A percentile compares a stretch with the other conserved stretches of the same genome.
phyloP scores from a whole-genome alignment of 1,140 invertebrate genomes.

The Drosophila virilis region DNA sequence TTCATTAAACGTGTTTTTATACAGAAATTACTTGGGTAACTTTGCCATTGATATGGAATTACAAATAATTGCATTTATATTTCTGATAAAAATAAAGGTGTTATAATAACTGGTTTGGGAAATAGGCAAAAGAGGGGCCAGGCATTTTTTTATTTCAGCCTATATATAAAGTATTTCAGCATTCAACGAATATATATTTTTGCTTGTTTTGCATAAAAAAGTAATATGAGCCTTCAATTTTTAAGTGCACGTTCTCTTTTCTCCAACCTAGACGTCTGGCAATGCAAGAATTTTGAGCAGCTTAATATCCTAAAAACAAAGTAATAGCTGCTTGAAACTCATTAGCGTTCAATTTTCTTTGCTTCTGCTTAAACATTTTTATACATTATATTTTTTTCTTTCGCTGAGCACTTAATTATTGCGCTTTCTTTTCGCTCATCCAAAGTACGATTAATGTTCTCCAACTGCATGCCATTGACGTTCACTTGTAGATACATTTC shows the following conservation, averaged over 20 bases:
- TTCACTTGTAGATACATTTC: slow-evolving; percentile 64
- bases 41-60: slow-evolving; percentile 45
- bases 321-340: slow-evolving; percentile 2
- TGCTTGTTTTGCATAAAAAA: too few species aligned
- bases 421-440: slow-evolving; percentile 25
- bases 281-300: neutral
- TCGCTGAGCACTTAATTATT: slow-evolving; percentile 37
- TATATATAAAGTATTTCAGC: too few species aligned
- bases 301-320: neutral
- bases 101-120: neutral
- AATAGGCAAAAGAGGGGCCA: neutral
- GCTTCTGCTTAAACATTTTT: slow-evolving; percentile 3
- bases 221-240: too few species aligned
- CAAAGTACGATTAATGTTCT: slow-evolving; percentile 8
- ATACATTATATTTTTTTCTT: neutral
- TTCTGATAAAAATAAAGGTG: neutral
- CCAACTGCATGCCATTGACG: slow-evolving; percentile 11
- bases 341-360: slow-evolving; percentile 12
- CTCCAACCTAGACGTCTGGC: neutral
- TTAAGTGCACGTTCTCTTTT: too few species aligned
- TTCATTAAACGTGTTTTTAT: slow-evolving; percentile 1
- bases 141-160: too few species aligned
- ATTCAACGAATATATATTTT: too few species aligned
- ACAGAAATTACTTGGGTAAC: slow-evolving; percentile 1
- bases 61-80: slow-evolving; percentile 48